Percentiles rank a stretch among this genome's conserved stretches.
Conservation (phyloP, 2,888 invertebrate genomes). For the Limenitis camilla region DNA sequence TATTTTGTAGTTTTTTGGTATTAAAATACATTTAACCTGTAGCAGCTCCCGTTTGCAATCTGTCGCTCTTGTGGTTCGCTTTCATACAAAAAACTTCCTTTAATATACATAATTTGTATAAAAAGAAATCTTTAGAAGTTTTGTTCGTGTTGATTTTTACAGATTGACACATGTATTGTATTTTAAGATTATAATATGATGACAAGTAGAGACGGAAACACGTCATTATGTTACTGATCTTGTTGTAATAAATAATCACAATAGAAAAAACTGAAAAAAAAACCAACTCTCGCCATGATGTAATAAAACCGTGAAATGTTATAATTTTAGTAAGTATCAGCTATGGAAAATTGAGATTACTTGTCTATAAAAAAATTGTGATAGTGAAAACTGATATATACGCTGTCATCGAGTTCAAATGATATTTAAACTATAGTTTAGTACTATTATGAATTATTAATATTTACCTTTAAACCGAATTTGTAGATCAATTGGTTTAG, state of each 20-base stretch:
- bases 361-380: too few species aligned
- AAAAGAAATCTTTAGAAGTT: background rate
- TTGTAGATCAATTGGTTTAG: too few species aligned
- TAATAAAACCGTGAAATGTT: background rate
- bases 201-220: background rate
- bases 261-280: too few species aligned
- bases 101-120: conserved; percentile 10
- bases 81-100: conserved; percentile 12
- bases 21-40: conserved; percentile 23
- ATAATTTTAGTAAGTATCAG: background rate
- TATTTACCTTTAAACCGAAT: too few species aligned
- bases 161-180: background rate
- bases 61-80: conserved; percentile 35
- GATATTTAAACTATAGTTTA: too few species aligned
- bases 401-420: background rate
- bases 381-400: too few species aligned
- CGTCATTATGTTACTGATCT: background rate
- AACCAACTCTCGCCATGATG: background rate
- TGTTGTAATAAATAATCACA: background rate
- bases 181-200: background rate
- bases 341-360: too few species aligned
- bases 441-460: too few species aligned
- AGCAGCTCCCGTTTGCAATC: conserved; percentile 39
- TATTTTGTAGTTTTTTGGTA: background rate
- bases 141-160: conserved; percentile 3